Conservation (phyloP, 2,113 vertebrate genomes). For the Pachycephala philippinensis region DNA sequence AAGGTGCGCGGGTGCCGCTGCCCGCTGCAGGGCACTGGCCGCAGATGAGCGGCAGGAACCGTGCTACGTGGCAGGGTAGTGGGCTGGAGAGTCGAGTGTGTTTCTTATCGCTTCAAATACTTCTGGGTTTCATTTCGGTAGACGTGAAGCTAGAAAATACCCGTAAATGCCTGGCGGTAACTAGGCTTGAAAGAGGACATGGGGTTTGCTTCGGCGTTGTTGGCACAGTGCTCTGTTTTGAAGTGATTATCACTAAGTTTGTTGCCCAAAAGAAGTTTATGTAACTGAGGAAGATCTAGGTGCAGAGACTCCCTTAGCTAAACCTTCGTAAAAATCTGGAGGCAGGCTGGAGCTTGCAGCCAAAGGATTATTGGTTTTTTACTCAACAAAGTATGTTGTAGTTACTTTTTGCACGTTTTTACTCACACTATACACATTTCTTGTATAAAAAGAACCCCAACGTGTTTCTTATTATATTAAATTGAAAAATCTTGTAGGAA, state of each 20-base stretch:
- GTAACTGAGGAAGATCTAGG: not conserved
- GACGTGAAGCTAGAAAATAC: not conserved
- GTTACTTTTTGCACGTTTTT: not conserved
- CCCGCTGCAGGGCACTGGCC: accelerated
- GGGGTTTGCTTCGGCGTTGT: not conserved
- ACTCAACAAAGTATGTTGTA: accelerated
- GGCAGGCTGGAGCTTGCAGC: not conserved
- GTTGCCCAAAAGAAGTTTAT: not conserved
- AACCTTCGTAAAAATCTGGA: not conserved
- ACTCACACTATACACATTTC: accelerated
- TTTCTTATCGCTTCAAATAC: not conserved
- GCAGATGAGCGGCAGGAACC: accelerated
- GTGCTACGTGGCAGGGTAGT: accelerated
- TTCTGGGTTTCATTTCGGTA: accelerated
- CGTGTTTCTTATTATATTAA: not conserved
- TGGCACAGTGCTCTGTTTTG: not conserved
- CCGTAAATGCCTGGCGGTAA: not conserved
- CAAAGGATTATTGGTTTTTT: not conserved
- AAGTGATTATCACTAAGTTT: not conserved
- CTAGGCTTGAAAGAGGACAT: accelerated
- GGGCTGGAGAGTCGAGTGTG: accelerated
- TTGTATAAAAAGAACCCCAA: not conserved
- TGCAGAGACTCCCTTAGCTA: not conserved
- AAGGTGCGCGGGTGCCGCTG: not conserved
- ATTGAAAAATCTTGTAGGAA: not conserved